phyloP scores from a whole-genome alignment of 2,113 vertebrate genomes.

The Theropithecus gelada region DNA sequence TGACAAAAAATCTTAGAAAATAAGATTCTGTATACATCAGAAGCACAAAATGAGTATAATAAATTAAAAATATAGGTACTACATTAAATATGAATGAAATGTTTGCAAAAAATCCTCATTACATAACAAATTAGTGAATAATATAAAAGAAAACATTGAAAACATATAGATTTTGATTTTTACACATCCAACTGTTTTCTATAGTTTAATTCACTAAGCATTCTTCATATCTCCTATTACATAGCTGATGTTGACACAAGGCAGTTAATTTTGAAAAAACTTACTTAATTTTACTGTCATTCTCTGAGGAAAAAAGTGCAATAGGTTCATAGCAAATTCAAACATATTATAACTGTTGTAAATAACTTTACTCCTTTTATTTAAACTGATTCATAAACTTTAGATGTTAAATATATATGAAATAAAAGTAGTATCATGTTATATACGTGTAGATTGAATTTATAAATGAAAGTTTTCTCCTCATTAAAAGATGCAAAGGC shows the following conservation, averaged over 20 bases:
- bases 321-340: background rate
- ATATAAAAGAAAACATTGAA: background rate
- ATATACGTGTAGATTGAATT: background rate
- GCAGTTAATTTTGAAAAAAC: background rate
- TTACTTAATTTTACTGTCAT: background rate
- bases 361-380: background rate
- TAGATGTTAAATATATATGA: background rate
- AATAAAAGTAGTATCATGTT: background rate
- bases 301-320: background rate
- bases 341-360: background rate
- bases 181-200: background rate
- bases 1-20: background rate
- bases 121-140: background rate
- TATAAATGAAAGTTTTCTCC: background rate
- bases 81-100: background rate
- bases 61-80: background rate
- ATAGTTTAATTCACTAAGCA: background rate
- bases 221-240: background rate
- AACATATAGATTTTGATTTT: background rate
- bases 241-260: background rate
- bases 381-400: background rate
- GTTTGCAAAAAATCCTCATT: background rate
- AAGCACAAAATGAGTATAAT: background rate
- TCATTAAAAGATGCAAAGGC: background rate
- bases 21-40: background rate